phyloP scores from a whole-genome alignment of 2,888 invertebrate genomes.

The Idaea dimidiata region DNA sequence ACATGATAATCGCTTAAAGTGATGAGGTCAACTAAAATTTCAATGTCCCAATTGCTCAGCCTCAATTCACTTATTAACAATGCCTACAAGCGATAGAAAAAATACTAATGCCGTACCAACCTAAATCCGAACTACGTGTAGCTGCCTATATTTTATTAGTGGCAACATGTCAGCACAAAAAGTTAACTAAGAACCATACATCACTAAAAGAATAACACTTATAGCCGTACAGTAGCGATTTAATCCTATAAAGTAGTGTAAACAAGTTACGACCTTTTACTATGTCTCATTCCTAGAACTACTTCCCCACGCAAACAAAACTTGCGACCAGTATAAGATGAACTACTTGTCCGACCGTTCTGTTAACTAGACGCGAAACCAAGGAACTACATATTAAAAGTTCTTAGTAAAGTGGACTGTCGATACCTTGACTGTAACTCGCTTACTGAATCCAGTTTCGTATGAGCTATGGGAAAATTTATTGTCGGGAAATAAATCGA shows the following conservation, averaged over 20 bases:
- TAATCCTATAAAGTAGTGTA: constrained; percentile 74
- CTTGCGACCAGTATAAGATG: constrained; percentile 38
- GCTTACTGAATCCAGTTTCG: constrained; percentile 37
- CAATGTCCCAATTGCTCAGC: background rate
- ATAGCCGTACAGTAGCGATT: constrained; percentile 59
- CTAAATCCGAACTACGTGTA: no score
- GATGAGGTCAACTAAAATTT: background rate
- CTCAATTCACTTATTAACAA: no score
- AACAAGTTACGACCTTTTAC: constrained; percentile 55
- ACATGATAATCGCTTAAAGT: no score
- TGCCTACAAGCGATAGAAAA: background rate
- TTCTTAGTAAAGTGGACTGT: constrained; percentile 50
- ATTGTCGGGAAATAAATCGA: constrained; percentile 10
- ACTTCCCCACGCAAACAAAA: constrained; percentile 38
- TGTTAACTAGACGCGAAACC: constrained; percentile 30
- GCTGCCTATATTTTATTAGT: background rate
- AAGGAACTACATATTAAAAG: constrained; percentile 43
- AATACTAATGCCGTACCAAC: background rate
- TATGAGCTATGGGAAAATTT: constrained; percentile 11
- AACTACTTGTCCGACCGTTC: constrained; percentile 23
- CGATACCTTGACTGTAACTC: constrained; percentile 37
- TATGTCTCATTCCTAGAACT: constrained; percentile 15
- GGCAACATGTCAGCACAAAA: background rate
- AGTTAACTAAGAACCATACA: constrained; percentile 21
- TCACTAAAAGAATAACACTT: constrained; percentile 44